Percentiles rank a stretch among this genome's conserved stretches.
Evolutionary conservation across 2,797 vertebrate species (phyloP).

Genomic region (Bradypodion ventrale): DNA sequence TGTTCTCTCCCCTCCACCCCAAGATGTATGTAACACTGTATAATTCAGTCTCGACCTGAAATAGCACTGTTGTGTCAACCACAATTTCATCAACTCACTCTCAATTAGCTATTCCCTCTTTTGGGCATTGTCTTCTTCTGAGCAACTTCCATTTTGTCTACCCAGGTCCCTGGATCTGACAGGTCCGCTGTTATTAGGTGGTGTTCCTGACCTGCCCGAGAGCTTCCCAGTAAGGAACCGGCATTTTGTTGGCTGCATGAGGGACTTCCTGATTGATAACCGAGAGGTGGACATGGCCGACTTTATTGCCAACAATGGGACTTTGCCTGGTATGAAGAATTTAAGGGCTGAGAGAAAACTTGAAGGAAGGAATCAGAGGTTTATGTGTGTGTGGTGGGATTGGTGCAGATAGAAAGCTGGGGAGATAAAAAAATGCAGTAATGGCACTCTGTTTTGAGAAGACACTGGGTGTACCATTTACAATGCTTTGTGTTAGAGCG

Average conservation of each 20-base stretch:
- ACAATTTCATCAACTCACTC: not conserved
- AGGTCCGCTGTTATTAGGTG: slow-evolving; percentile 90
- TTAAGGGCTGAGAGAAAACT: not conserved
- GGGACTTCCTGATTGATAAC: slow-evolving; percentile 88
- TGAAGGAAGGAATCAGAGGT: not conserved
- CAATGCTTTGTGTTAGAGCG: not conserved
- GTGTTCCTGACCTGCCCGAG: slow-evolving; percentile 90
- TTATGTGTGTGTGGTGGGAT: not conserved
- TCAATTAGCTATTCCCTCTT: not conserved
- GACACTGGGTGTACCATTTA: not conserved
- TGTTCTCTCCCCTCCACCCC: not conserved
- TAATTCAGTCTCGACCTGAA: not conserved
- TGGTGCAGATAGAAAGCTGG: not conserved
- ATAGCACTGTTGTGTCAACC: not conserved
- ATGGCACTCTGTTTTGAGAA: not conserved
- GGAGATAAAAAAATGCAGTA: not conserved
- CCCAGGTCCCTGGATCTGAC: slow-evolving; percentile 92
- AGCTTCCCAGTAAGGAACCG: slow-evolving; percentile 88
- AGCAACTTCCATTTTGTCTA: slow-evolving; percentile 8
- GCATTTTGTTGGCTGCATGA: slow-evolving; percentile 94
- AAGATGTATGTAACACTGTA: not conserved
- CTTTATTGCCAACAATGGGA: slow-evolving; percentile 95
- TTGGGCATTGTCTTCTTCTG: not conserved
- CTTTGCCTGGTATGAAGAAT: slow-evolving; percentile 81
- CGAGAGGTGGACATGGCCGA: slow-evolving; percentile 88